Percentiles rank a stretch among this genome's conserved stretches.
Evolutionary conservation across 2,113 vertebrate species (phyloP).

Genomic region (Syngnathus floridae): DNA sequence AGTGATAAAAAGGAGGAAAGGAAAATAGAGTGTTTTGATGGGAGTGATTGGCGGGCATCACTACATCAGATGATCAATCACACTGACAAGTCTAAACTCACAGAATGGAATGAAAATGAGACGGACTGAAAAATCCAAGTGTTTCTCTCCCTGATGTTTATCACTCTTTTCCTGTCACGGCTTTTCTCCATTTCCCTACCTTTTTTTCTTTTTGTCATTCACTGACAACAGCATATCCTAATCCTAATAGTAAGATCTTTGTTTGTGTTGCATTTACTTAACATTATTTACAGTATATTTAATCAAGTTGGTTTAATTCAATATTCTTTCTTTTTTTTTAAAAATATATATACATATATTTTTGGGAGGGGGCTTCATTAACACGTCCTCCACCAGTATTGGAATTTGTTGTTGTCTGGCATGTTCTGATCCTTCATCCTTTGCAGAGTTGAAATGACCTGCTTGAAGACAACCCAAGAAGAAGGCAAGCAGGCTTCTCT

Average conservation of each 20-base stretch:
- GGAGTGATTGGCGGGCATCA: constrained; percentile 29
- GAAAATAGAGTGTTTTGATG: constrained; percentile 9
- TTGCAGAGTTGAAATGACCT: background rate
- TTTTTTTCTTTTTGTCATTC: constrained; percentile 3
- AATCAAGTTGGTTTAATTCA: background rate
- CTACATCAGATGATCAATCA: constrained; percentile 58
- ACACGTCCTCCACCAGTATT: too few relatives aligned
- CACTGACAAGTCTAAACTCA: constrained; percentile 50
- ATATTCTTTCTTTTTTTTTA: background rate
- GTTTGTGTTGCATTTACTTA: background rate
- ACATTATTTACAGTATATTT: background rate
- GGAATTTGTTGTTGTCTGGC: too few relatives aligned
- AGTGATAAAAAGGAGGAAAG: background rate
- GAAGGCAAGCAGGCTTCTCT: background rate
- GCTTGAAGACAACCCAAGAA: background rate
- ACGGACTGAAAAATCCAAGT: constrained; percentile 38
- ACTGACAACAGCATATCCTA: too few relatives aligned
- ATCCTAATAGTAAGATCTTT: background rate
- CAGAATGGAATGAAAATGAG: constrained; percentile 41
- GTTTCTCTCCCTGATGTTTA: constrained; percentile 51
- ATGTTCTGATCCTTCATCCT: background rate
- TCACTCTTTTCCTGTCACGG: constrained; percentile 34
- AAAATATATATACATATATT: too few relatives aligned
- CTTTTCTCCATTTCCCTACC: constrained; percentile 14
- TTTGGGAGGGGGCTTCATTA: too few relatives aligned